phyloP scores from a whole-genome alignment of 2,888 invertebrate species.

The Lochmaea capreae region DNA sequence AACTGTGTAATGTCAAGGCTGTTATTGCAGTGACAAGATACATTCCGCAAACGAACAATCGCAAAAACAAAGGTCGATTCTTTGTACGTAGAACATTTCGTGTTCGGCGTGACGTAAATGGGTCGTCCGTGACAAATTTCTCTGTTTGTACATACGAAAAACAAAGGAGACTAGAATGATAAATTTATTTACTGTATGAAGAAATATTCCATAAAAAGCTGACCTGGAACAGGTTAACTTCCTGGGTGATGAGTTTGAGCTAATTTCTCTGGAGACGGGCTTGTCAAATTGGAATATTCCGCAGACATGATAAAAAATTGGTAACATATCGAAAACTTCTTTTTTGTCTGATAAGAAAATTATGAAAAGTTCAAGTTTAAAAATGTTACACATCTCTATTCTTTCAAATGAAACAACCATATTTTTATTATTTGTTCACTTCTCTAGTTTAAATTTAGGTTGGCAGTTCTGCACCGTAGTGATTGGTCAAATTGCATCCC shows the following conservation, averaged over 20 bases:
- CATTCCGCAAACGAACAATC: constrained; percentile 38
- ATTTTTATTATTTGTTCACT: too few species aligned
- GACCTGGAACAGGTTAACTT: constrained; percentile 10
- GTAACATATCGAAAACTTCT: too few species aligned
- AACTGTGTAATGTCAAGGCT: neutral
- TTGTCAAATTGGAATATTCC: neutral
- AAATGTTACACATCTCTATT: too few species aligned
- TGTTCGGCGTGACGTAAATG: constrained; percentile 51
- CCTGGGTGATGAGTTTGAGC: neutral
- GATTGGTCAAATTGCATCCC: too few species aligned
- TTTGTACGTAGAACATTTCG: constrained; percentile 46
- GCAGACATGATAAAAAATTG: neutral
- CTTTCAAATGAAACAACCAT: too few species aligned
- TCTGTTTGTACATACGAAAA: constrained; percentile 50
- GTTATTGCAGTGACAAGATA: constrained; percentile 22
- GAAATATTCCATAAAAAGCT: constrained; percentile 19
- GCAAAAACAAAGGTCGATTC: constrained; percentile 41
- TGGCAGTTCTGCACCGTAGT: too few species aligned
- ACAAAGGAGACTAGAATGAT: constrained; percentile 3
- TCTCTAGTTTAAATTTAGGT: too few species aligned
- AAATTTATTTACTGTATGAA: constrained; percentile 6
- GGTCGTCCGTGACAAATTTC: constrained; percentile 55
- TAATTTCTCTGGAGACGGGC: constrained; percentile 4
- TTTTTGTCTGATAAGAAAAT: too few species aligned
- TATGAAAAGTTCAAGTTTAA: too few species aligned